These are phyloP conservation scores for Pseudochromis fuscus DNA, from an alignment of 2,797 vertebrate genomes.

Conservation along the genomic window DNA sequence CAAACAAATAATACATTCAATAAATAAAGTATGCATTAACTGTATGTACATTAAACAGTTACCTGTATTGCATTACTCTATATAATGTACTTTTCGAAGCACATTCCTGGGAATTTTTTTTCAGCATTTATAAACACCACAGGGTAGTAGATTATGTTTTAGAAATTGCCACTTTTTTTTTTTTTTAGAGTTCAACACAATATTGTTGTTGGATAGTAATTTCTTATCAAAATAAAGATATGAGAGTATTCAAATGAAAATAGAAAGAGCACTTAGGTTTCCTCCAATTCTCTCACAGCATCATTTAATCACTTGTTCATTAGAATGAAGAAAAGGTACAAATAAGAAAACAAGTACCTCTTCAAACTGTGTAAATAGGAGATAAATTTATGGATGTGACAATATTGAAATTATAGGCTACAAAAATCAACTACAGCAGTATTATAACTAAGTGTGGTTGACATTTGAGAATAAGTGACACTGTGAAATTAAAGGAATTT, in stretches of 20 bases:
- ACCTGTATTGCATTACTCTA: conserved; percentile 47
- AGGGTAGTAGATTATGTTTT: conserved; percentile 16
- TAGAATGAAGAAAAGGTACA: conserved; percentile 25
- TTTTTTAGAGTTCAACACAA: conserved; percentile 18
- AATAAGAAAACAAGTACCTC: conserved; percentile 2
- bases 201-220: conserved; percentile 21
- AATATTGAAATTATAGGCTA: conserved; percentile 1
- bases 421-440: conserved; percentile 9
- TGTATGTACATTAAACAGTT: conserved; percentile 66
- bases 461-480: conserved; percentile 1
- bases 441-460: not conserved
- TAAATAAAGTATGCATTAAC: conserved; percentile 67
- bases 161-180: conserved; percentile 15
- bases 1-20: conserved; percentile 45
- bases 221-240: conserved; percentile 50
- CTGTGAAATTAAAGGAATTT: conserved; percentile 27
- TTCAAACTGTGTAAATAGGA: not conserved
- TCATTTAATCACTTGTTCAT: conserved; percentile 25
- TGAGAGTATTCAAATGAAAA: conserved; percentile 36
- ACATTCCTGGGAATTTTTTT: conserved; percentile 5
- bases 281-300: conserved; percentile 7
- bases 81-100: conserved; percentile 15
- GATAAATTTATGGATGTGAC: too few relatives aligned
- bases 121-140: conserved; percentile 34
- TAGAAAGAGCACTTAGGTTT: conserved; percentile 79